phyloP scores from a whole-genome alignment of 2,888 invertebrate species.

The Lymantria dispar region DNA sequence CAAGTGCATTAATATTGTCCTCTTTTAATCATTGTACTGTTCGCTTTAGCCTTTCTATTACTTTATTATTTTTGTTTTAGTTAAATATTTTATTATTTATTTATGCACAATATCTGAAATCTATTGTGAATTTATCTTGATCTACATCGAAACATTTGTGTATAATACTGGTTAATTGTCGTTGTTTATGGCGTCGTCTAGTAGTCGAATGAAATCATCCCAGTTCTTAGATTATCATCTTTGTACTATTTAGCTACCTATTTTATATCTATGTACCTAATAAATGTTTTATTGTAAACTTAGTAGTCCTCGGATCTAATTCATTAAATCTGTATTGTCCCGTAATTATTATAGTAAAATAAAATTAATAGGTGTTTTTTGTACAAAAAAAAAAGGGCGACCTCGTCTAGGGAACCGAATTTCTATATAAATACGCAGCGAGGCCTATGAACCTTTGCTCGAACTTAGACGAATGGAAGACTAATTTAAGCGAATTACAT shows the following conservation, averaged over 20 bases:
- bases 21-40: slow-evolving; percentile 74
- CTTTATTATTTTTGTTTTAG: slow-evolving; percentile 77
- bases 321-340: slow-evolving; percentile 76
- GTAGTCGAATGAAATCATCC: slow-evolving; percentile 54
- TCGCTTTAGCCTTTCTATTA: slow-evolving; percentile 77
- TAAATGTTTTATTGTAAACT: slow-evolving; percentile 79
- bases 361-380: slow-evolving; percentile 66
- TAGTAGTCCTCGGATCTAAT: slow-evolving; percentile 72
- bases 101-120: slow-evolving; percentile 66
- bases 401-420: slow-evolving; percentile 82
- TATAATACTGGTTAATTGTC: slow-evolving; percentile 47
- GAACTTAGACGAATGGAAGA: slow-evolving; percentile 47
- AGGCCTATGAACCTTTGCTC: slow-evolving; percentile 43
- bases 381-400: slow-evolving; percentile 77
- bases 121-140: slow-evolving; percentile 53
- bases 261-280: slow-evolving; percentile 74
- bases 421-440: slow-evolving; percentile 63
- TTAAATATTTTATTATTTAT: slow-evolving; percentile 82
- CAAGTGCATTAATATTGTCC: slow-evolving; percentile 81
- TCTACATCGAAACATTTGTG: slow-evolving; percentile 61
- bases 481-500: slow-evolving; percentile 38
- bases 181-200: slow-evolving; percentile 42
- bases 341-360: slow-evolving; percentile 65
- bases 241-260: slow-evolving; percentile 69
- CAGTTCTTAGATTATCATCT: slow-evolving; percentile 63